Conservation (phyloP, 2,113 vertebrate genomes). For the Pedetes capensis region DNA sequence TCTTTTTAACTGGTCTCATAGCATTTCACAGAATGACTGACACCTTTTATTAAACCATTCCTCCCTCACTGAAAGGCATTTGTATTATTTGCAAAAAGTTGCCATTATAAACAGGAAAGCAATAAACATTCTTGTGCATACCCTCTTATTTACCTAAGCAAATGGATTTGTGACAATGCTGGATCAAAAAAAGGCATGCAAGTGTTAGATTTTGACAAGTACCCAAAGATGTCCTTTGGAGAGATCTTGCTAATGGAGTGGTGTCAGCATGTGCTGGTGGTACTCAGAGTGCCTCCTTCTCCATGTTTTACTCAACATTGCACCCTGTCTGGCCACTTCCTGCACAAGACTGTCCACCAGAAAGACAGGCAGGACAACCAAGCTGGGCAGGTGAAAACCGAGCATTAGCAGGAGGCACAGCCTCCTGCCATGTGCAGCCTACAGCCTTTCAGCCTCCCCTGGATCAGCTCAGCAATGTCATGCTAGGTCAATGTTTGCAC, state of each 20-base stretch:
- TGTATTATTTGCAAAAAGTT: neutral
- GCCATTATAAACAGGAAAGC: neutral
- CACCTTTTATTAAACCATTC: neutral
- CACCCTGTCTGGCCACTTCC: neutral
- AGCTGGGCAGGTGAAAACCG: neutral
- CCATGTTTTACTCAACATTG: neutral
- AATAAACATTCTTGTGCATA: rapidly evolving
- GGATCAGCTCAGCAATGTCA: neutral
- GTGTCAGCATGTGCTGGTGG: rapidly evolving
- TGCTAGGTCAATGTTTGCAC: too few relatives aligned
- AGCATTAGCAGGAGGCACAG: too few relatives aligned
- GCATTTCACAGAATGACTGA: neutral
- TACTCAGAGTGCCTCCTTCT: neutral
- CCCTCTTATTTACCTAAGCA: neutral
- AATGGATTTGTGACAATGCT: neutral
- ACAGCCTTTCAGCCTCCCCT: neutral
- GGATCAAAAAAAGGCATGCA: neutral
- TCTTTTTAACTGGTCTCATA: too few relatives aligned
- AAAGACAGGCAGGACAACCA: neutral
- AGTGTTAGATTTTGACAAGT: neutral
- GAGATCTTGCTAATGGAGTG: rapidly evolving
- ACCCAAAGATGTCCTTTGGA: neutral
- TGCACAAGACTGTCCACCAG: neutral
- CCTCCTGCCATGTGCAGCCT: neutral
- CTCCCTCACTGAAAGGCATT: neutral